phyloP scores from a whole-genome alignment of 2,113 vertebrate species.

The Machaerirhynchus nigripectus region DNA sequence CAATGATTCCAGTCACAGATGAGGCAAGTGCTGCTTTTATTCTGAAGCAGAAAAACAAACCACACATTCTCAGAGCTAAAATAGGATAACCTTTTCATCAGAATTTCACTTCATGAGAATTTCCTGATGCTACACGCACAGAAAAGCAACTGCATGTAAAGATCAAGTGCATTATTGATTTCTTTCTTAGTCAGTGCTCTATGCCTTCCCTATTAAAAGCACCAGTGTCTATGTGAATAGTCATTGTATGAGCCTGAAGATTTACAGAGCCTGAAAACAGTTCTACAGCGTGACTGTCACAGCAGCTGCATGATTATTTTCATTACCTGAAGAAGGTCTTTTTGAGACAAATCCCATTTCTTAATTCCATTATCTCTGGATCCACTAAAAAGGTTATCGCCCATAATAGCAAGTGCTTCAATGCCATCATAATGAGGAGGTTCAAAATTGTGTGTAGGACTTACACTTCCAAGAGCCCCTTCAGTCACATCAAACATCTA shows the following conservation, averaged over 20 bases:
- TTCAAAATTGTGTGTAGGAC: constrained; percentile 86
- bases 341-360: constrained; percentile 91
- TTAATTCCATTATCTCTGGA: constrained; percentile 92
- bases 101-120: background rate
- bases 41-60: background rate
- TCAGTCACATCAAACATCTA: constrained; percentile 95
- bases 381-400: constrained; percentile 88
- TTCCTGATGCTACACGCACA: background rate
- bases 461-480: constrained; percentile 88
- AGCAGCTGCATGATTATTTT: background rate
- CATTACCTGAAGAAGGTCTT: constrained; percentile 87
- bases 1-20: background rate
- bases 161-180: background rate
- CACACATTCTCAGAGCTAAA: background rate
- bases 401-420: constrained; percentile 84
- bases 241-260: background rate
- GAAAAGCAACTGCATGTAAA: background rate
- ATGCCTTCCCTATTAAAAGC: background rate
- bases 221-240: background rate
- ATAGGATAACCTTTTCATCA: background rate
- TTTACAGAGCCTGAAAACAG: background rate
- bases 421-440: constrained; percentile 91
- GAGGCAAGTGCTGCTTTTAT: background rate
- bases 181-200: background rate
- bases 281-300: background rate